These are phyloP conservation scores for Helleia helle DNA, from an alignment of 2,888 invertebrate species.

Conservation along the genomic window DNA sequence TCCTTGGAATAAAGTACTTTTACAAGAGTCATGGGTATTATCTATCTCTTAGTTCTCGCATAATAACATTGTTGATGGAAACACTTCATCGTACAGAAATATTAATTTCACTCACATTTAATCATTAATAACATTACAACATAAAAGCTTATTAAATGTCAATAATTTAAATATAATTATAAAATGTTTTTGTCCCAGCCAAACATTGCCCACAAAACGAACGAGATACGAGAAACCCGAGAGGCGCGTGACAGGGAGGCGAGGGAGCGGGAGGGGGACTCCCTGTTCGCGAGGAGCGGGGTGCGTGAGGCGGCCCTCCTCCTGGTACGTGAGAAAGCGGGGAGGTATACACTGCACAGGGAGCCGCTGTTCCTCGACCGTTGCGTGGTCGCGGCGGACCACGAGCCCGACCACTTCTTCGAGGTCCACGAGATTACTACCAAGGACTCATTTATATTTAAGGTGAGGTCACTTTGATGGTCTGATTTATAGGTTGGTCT, in stretches of 20 bases:
- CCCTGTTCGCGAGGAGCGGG: conserved; percentile 81
- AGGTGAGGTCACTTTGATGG: too few relatives aligned
- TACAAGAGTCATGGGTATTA: too few relatives aligned
- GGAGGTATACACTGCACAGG: conserved; percentile 87
- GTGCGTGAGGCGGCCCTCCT: conserved; percentile 91
- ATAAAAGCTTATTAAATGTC: conserved; percentile 7
- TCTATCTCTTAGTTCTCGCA: too few relatives aligned
- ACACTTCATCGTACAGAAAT: too few relatives aligned
- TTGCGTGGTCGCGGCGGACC: conserved; percentile 92
- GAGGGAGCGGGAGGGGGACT: conserved; percentile 57
- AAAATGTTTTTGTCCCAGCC: conserved; percentile 77
- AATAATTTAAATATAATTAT: too few relatives aligned
- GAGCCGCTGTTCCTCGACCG: conserved; percentile 93
- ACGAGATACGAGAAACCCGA: conserved; percentile 73
- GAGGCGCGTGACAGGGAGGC: conserved; percentile 61
- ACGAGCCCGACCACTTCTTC: conserved; percentile 94
- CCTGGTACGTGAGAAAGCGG: conserved; percentile 91
- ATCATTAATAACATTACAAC: too few relatives aligned
- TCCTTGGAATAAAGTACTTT: too few relatives aligned
- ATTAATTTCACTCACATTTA: too few relatives aligned
- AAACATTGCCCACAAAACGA: conserved; percentile 80
- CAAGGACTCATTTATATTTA: conserved; percentile 95
- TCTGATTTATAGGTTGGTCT: too few relatives aligned
- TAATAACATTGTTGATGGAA: too few relatives aligned
- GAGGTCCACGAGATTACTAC: conserved; percentile 95